Conservation (phyloP, 2,797 vertebrate genomes). For the Melanotaenia pygmaea region DNA sequence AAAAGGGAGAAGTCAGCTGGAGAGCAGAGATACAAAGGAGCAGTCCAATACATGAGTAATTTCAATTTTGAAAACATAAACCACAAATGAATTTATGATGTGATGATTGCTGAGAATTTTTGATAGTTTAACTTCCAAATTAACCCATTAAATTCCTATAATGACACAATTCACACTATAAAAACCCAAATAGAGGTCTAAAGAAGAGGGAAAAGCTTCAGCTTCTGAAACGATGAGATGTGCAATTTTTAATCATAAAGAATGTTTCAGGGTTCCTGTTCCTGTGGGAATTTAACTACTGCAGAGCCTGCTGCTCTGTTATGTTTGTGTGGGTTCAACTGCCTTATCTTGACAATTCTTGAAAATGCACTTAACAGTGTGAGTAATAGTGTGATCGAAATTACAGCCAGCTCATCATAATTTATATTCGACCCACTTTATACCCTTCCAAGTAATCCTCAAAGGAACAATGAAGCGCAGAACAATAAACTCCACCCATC, state of each 20-base stretch:
- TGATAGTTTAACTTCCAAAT: not conserved
- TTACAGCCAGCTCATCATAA: conserved; percentile 10
- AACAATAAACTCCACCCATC: conserved; percentile 29
- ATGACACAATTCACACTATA: not conserved
- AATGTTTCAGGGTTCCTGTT: conserved; percentile 49
- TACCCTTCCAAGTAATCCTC: not conserved
- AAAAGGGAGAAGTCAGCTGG: conserved; percentile 53
- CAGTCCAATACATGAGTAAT: conserved; percentile 3
- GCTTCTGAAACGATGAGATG: conserved; percentile 44
- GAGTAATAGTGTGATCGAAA: conserved; percentile 22
- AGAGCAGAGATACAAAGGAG: conserved; percentile 27
- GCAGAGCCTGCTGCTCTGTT: conserved; percentile 56
- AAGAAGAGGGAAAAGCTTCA: conserved; percentile 5
- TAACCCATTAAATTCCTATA: not conserved
- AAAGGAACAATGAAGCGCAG: conserved; percentile 24
- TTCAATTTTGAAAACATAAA: not conserved
- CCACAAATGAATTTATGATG: conserved; percentile 2
- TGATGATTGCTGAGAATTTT: not conserved
- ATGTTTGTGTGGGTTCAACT: conserved; percentile 51
- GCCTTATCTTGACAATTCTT: conserved; percentile 42
- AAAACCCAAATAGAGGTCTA: conserved; percentile 1
- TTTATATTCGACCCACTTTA: conserved; percentile 53
- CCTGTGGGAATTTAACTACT: conserved; percentile 73
- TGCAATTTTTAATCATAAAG: conserved; percentile 52
- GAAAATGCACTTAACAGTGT: conserved; percentile 25